Percentiles rank a stretch among this genome's conserved stretches.
phyloP scores from a whole-genome alignment of 2,888 invertebrate genomes.

The Lycaena phlaeas region DNA sequence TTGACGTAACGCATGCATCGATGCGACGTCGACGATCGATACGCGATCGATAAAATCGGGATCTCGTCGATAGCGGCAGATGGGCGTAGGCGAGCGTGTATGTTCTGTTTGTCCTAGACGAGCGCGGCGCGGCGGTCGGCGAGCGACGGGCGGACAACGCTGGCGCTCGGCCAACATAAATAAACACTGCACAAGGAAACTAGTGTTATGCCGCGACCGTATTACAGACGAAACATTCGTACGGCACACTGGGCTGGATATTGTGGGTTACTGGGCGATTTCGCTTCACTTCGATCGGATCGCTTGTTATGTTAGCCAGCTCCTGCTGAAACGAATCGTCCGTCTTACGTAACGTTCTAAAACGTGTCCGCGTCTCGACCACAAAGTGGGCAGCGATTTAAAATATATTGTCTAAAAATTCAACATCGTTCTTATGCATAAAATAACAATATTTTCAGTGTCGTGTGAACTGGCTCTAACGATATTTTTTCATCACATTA shows the following conservation, averaged over 20 bases:
- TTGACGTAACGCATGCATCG: slow-evolving; percentile 43
- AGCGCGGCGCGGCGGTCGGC: slow-evolving; percentile 38
- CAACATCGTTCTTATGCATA: slow-evolving; percentile 18
- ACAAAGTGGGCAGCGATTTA: slow-evolving; percentile 18
- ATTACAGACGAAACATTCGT: slow-evolving; percentile 70
- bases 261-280: slow-evolving; percentile 68
- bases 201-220: slow-evolving; percentile 72
- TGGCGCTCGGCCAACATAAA: slow-evolving; percentile 65
- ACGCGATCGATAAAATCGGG: slow-evolving; percentile 40
- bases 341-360: slow-evolving; percentile 10
- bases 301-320: neutral
- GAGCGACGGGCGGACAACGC: slow-evolving; percentile 59
- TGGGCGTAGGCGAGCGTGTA: slow-evolving; percentile 48
- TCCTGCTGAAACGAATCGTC: neutral
- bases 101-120: slow-evolving; percentile 54
- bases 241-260: slow-evolving; percentile 66
- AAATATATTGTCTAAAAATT: slow-evolving; percentile 19
- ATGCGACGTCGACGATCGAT: slow-evolving; percentile 38
- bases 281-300: slow-evolving; percentile 11
- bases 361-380: slow-evolving; percentile 15
- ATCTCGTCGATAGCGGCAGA: slow-evolving; percentile 37
- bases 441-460: slow-evolving; percentile 16
- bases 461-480: slow-evolving; percentile 10
- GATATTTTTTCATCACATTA: slow-evolving; percentile 14
- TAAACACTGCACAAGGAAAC: slow-evolving; percentile 73